Base-by-base conservation (phyloP, 92 coral and sea anemone genomes). In the Paramuricea clavata region DNA sequence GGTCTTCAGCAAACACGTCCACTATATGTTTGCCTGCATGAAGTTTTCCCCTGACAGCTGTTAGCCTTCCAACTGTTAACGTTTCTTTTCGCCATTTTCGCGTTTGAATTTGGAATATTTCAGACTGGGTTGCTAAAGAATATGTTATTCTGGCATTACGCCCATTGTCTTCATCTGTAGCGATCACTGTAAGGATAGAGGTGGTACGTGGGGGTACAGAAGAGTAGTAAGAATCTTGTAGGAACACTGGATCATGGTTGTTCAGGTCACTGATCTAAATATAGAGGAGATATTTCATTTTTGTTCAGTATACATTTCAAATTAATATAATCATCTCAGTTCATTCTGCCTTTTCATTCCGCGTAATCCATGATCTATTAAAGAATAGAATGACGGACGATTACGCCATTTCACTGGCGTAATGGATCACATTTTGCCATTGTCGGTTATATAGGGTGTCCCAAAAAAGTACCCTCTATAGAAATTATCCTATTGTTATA, bases 71-170 rank as follows among this genome's bases (percentile, higher is more conserved):
- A 67, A 85, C n/a, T n/a, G n/a, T n/a, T n/a, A n/a, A n/a, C n/a
- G n/a, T n/a, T n/a, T n/a, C n/a, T n/a, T n/a, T n/a, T n/a, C n/a
- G n/a, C n/a, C n/a, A n/a, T n/a, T n/a, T 90, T n/a, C 71, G 67
- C 6, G 82, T 64, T 22, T 92, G 82, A 56, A 95, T 74, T 0
- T 79, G 26, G 33, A 95, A 94, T 30, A 90, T 79, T 74, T 54
- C 30, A 70, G 91, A 71, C 41, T 89, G 5, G 88, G 76, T 10
- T 89, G 77, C 67, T 67, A 79, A 56, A 21, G 84, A 76, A 87
- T 97, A 97, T 33, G 60, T 86, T n/a, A 90, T 88, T 26, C 67
- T 87, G 36, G 97, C 98, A 82, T 97, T 97, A 26, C 70, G 39
- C 35, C 94, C 95, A 43, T 79, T 57, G 56, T 94, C 98, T 86